A percentile compares a stretch with the other conserved stretches of the same genome.
Evolutionary conservation across 2,113 vertebrate species (phyloP).

Genomic region (Nibea coibor): DNA sequence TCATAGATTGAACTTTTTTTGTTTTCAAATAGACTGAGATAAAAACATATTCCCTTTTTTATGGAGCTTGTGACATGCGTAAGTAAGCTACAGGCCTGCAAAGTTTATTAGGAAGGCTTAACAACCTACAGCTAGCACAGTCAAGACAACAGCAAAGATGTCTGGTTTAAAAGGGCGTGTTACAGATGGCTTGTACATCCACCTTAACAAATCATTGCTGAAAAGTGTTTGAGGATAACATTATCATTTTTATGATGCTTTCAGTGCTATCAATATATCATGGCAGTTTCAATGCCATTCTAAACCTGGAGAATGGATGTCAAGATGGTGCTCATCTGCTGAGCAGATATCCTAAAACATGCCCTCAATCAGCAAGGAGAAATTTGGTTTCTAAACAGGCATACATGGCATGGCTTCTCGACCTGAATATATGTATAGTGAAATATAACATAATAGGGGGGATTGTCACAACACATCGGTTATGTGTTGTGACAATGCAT

Average conservation of each 20-base stretch:
- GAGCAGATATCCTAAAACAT: slow-evolving; percentile 6
- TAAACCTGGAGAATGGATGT: background rate
- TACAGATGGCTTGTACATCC: slow-evolving; percentile 20
- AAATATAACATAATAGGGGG: slow-evolving; percentile 3
- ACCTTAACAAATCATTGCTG: slow-evolving; percentile 2
- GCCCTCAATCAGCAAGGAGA: background rate
- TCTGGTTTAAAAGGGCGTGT: slow-evolving; percentile 4
- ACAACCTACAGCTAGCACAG: background rate
- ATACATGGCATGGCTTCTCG: background rate
- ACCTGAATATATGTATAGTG: background rate
- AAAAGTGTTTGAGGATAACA: slow-evolving; percentile 9
- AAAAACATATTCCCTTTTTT: slow-evolving; percentile 13
- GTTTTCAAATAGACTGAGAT: background rate
- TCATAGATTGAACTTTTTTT: background rate
- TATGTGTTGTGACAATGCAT: background rate
- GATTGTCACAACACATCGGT: too few relatives aligned
- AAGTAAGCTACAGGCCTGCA: background rate
- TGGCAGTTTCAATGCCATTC: background rate
- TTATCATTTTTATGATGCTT: slow-evolving; percentile 13
- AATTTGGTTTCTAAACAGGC: background rate
- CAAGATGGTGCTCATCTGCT: slow-evolving; percentile 3
- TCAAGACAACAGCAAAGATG: background rate
- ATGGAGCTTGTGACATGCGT: slow-evolving; percentile 7
- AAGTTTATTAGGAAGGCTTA: background rate
- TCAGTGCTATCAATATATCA: slow-evolving; percentile 20